A percentile compares a stretch with the other conserved stretches of the same genome.
phyloP scores from a whole-genome alignment of 2,113 vertebrate genomes.

The Syngnathus scovelli region DNA sequence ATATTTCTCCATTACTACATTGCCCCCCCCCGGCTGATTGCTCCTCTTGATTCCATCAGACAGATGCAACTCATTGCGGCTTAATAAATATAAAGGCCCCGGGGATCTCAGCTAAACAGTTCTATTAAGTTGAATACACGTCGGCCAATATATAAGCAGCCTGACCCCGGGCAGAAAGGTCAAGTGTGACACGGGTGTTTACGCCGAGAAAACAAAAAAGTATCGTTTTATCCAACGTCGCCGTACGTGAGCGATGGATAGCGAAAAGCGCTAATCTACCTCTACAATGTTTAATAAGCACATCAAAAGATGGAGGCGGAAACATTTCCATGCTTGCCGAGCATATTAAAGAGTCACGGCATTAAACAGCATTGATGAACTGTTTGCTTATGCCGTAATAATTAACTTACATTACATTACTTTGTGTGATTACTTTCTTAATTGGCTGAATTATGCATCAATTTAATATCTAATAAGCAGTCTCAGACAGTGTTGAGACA shows the following conservation, averaged over 20 bases:
- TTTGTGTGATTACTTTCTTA: slow-evolving; percentile 99
- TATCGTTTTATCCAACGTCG: slow-evolving; percentile 71
- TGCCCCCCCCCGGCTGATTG: slow-evolving; percentile 68
- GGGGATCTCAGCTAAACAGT: slow-evolving; percentile 75
- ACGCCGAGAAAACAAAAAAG: slow-evolving; percentile 73
- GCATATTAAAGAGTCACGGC: slow-evolving; percentile 98
- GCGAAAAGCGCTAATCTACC: slow-evolving; percentile 64
- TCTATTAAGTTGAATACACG: slow-evolving; percentile 83
- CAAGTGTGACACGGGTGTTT: slow-evolving; percentile 81
- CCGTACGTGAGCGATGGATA: slow-evolving; percentile 49
- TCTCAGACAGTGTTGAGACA: slow-evolving; percentile 99
- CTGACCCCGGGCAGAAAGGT: slow-evolving; percentile 76
- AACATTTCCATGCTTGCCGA: slow-evolving; percentile 85
- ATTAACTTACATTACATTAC: slow-evolving; percentile 99
- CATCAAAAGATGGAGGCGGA: slow-evolving; percentile 85
- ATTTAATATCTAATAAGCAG: slow-evolving; percentile 99
- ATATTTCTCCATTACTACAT: slow-evolving; percentile 58
- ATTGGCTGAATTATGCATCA: slow-evolving; percentile 99
- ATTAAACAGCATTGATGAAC: slow-evolving; percentile 99
- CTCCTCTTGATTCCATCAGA: slow-evolving; percentile 68
- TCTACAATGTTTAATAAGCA: slow-evolving; percentile 77
- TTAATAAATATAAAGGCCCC: slow-evolving; percentile 77
- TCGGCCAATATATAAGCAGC: slow-evolving; percentile 80
- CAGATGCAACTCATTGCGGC: slow-evolving; percentile 79
- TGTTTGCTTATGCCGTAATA: slow-evolving; percentile 99